Evolutionary conservation across 2,797 vertebrate genomes (phyloP).

Genomic region (Apogon talboti): DNA sequence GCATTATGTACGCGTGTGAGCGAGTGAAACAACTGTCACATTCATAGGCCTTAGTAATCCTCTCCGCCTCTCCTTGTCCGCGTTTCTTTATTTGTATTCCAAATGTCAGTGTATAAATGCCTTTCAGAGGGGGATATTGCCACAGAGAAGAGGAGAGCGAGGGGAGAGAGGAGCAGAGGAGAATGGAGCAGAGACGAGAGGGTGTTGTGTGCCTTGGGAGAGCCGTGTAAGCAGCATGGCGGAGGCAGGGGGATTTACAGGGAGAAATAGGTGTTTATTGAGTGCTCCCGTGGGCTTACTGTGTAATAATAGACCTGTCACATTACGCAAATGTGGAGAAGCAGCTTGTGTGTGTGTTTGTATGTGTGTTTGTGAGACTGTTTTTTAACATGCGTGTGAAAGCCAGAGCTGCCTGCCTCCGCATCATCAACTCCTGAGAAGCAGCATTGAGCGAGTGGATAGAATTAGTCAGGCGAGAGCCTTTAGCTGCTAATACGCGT

Average conservation of each 20-base stretch:
- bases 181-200: slow-evolving; percentile 60
- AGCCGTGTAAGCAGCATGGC: slow-evolving; percentile 82
- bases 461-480: slow-evolving; percentile 88
- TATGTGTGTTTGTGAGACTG: slow-evolving; percentile 66
- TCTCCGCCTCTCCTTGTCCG: slow-evolving; percentile 78
- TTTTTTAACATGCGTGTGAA: slow-evolving; percentile 48
- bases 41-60: slow-evolving; percentile 80
- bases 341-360: slow-evolving; percentile 78
- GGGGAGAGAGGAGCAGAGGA: slow-evolving; percentile 52
- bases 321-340: slow-evolving; percentile 88
- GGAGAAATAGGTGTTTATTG: slow-evolving; percentile 90
- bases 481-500: slow-evolving; percentile 87
- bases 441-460: slow-evolving; percentile 75
- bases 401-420: slow-evolving; percentile 64
- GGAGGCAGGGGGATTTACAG: slow-evolving; percentile 83
- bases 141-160: slow-evolving; percentile 58
- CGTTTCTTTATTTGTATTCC: slow-evolving; percentile 88
- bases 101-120: slow-evolving; percentile 88
- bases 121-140: slow-evolving; percentile 75
- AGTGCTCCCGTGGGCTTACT: slow-evolving; percentile 87
- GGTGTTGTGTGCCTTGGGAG: slow-evolving; percentile 84
- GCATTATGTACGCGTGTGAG: slow-evolving; percentile 43
- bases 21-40: slow-evolving; percentile 77
- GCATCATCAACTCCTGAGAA: slow-evolving; percentile 75
- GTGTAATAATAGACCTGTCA: slow-evolving; percentile 91